A percentile compares a stretch with the other conserved stretches of the same genome.
Evolutionary conservation across 2,888 invertebrate genomes (phyloP).

Genomic region (Zonitis immaculata): DNA sequence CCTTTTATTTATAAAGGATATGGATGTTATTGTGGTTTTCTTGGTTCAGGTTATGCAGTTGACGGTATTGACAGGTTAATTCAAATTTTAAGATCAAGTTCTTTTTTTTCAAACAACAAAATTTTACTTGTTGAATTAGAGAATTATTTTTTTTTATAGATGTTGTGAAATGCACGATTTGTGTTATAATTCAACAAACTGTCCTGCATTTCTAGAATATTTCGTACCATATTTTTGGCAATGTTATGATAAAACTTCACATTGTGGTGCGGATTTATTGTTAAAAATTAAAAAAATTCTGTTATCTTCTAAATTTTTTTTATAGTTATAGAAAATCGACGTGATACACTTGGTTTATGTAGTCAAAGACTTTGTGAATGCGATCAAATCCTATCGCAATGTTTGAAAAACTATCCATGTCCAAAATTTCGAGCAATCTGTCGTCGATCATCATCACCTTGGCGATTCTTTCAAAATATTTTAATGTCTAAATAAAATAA

Average conservation of each 20-base stretch:
- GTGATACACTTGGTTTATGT: conserved; percentile 66
- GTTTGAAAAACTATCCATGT: conserved; percentile 70
- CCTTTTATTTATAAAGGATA: conserved; percentile 81
- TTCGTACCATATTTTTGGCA: conserved; percentile 86
- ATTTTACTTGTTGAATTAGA: background rate
- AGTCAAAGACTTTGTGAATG: conserved; percentile 79
- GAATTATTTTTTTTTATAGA: conserved; percentile 44
- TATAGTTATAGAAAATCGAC: conserved; percentile 57
- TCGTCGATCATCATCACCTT: conserved; percentile 66
- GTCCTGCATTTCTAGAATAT: conserved; percentile 76
- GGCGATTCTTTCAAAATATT: conserved; percentile 69
- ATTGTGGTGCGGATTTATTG: too few relatives aligned
- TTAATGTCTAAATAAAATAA: conserved; percentile 53
- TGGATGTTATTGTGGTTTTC: conserved; percentile 85
- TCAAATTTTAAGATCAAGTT: too few relatives aligned
- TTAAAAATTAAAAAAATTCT: too few relatives aligned
- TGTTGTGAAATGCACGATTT: conserved; percentile 84
- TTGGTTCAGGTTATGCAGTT: conserved; percentile 72
- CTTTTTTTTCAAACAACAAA: background rate
- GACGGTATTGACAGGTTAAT: conserved; percentile 75
- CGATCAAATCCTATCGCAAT: conserved; percentile 73
- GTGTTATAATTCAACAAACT: conserved; percentile 76
- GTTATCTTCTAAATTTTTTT: conserved; percentile 41
- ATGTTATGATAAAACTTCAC: conserved; percentile 70
- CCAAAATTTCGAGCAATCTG: conserved; percentile 69